Base-by-base conservation (phyloP, 2,888 invertebrate species). In the Hemicrepidius hirtus region DNA sequence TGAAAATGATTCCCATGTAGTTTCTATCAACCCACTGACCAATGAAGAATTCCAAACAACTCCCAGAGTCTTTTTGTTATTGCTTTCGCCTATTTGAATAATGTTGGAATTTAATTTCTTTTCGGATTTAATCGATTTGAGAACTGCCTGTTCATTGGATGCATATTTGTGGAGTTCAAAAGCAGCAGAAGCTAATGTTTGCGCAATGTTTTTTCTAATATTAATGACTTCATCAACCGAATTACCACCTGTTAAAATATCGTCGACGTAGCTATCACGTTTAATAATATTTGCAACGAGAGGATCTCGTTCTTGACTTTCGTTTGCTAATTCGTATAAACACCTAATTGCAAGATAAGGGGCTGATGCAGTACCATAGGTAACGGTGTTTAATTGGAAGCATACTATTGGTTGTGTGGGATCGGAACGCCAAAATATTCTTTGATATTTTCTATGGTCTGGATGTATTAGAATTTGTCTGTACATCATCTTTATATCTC, bases 401-500 rank as follows among this genome's bases (percentile, higher is more conserved):
- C 64, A 68, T 66, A 71, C 46, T 3, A 79, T 20, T 1, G 69
- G 72, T 5, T 75, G 69, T 0, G 69, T 21, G 2, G 72, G 21
- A 46, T 55, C 71, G 10, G 67, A 37, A 0, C 79, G 21, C 77
- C 78, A 80, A 0, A 81, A 18, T 46, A 79, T 80, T 24, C 78
- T 40, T n/a, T 80, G 77, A 32, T 74, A 76, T 37, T 78, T 63
- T 3, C 64, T 49, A 18, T 83, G 74, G 3, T 73, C 64, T 7
- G 75, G 73, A 35, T 77, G 50, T 0, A 82, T 62, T 10, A 66
- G 6, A 9, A 84, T 76, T 68, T 82, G 82, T 0, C 78, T 72
- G 49, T 80, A 84, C 78, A 83, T 83, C 71, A 81, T 75, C 4
- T 65, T 64, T 3, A 84, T 75, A 59, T 84, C 83, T 1, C 78